Evolutionary conservation across 2,888 invertebrate species (phyloP).

Genomic region (Vesta saturnalis): DNA sequence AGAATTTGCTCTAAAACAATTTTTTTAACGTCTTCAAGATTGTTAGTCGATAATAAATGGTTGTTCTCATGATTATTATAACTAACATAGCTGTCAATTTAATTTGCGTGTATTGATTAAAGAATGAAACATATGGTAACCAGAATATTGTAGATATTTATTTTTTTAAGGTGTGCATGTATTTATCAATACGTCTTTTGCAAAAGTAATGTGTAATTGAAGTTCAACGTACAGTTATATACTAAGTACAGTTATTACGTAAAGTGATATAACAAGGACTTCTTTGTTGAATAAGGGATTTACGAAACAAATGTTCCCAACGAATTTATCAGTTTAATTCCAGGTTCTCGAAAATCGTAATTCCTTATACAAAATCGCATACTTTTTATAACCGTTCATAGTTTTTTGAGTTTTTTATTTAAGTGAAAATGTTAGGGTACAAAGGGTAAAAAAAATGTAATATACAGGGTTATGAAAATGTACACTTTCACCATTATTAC

Average conservation of each 20-base stretch:
- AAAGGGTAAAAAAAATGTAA: too few relatives aligned
- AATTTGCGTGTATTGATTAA: slow-evolving; percentile 13
- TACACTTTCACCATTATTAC: too few relatives aligned
- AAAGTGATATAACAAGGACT: slow-evolving; percentile 12
- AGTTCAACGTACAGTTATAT: slow-evolving; percentile 13
- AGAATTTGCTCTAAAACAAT: background rate
- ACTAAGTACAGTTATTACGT: slow-evolving; percentile 19
- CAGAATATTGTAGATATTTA: slow-evolving; percentile 10
- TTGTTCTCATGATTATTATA: background rate
- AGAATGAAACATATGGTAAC: slow-evolving; percentile 15
- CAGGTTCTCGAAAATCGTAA: too few relatives aligned
- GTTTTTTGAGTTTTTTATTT: too few relatives aligned
- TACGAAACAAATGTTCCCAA: slow-evolving; percentile 3
- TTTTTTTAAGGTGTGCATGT: slow-evolving; percentile 9
- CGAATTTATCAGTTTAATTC: background rate
- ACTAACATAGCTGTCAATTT: slow-evolving; percentile 12
- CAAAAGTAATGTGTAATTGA: slow-evolving; percentile 13
- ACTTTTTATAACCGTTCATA: too few relatives aligned
- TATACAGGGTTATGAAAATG: too few relatives aligned
- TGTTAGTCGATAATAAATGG: slow-evolving; percentile 5
- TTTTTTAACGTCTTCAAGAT: slow-evolving; percentile 6
- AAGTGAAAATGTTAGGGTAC: too few relatives aligned
- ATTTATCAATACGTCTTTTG: slow-evolving; percentile 8
- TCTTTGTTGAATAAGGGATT: slow-evolving; percentile 1
- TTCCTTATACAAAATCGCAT: too few relatives aligned